Evolutionary conservation across 2,113 vertebrate species (phyloP).

Genomic region (Baryphthengus martii): DNA sequence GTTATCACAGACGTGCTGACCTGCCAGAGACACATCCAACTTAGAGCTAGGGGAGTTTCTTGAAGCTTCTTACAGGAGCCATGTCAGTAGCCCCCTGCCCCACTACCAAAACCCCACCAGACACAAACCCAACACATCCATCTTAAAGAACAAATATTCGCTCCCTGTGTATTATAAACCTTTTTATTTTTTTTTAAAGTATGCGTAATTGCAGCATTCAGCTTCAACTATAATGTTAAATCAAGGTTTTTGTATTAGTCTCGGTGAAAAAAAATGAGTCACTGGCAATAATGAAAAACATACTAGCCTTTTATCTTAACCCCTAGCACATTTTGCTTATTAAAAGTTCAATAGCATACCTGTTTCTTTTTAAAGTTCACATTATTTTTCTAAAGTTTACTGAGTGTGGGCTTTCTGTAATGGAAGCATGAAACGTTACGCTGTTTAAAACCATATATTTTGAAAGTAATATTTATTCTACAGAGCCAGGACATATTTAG

Average conservation of each 20-base stretch:
- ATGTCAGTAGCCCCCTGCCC: no score
- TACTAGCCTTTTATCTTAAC: not conserved
- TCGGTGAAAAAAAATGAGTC: no score
- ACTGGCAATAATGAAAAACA: not conserved
- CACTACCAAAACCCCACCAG: no score
- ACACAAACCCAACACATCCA: no score
- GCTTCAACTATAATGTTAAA: not conserved
- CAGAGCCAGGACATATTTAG: not conserved
- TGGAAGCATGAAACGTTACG: not conserved
- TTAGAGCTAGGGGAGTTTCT: no score
- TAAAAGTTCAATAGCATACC: not conserved
- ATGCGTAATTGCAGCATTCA: not conserved
- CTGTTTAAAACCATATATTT: not conserved
- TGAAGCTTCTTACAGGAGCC: no score
- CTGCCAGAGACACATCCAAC: no score
- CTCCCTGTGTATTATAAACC: not conserved
- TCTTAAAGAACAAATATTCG: not conserved
- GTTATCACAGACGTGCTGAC: no score
- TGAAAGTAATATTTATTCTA: not conserved
- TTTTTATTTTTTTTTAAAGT: not conserved
- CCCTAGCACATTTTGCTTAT: not conserved
- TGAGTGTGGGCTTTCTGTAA: not conserved
- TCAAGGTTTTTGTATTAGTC: not conserved
- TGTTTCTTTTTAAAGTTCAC: not conserved
- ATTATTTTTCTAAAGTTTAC: not conserved